phyloP scores from a whole-genome alignment of 2,113 vertebrate genomes.

The Triplophysa siluroides region DNA sequence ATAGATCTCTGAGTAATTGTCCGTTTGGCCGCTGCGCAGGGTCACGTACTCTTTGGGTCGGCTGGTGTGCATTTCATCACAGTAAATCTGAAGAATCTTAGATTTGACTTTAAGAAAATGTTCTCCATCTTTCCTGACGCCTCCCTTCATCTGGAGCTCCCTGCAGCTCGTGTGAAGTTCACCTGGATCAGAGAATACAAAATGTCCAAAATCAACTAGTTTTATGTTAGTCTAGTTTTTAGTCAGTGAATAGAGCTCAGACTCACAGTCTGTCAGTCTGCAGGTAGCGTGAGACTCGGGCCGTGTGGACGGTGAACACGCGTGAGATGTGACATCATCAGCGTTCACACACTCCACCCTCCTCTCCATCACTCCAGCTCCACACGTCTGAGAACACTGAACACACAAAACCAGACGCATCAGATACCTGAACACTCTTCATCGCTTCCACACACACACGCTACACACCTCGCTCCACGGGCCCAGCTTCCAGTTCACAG shows the following conservation, averaged over 20 bases:
- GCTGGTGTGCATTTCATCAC: conserved; percentile 84
- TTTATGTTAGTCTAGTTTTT: too few relatives aligned
- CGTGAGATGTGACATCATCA: conserved; percentile 76
- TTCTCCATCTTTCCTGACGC: conserved; percentile 84
- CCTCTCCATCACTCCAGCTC: conserved; percentile 82
- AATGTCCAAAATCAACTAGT: too few relatives aligned
- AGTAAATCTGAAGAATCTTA: conserved; percentile 85
- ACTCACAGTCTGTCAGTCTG: conserved; percentile 82
- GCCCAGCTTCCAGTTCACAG: conserved; percentile 83
- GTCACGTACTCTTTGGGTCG: conserved; percentile 90
- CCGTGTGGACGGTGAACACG: conserved; percentile 80
- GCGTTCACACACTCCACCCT: conserved; percentile 79
- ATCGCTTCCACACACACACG: neutral
- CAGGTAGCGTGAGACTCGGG: conserved; percentile 82
- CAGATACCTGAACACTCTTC: neutral
- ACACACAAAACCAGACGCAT: conserved; percentile 39
- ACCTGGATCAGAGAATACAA: conserved; percentile 69
- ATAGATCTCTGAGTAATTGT: conserved; percentile 96
- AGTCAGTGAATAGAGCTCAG: neutral
- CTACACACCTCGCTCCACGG: conserved; percentile 82
- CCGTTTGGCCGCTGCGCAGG: conserved; percentile 84
- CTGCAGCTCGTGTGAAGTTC: conserved; percentile 82
- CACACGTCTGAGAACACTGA: conserved; percentile 91
- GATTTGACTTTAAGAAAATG: conserved; percentile 84
- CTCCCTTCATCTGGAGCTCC: conserved; percentile 83